These are phyloP conservation scores for Drosophila dunni DNA, from an alignment of 1,140 invertebrate genomes.

Conservation along the genomic window DNA sequence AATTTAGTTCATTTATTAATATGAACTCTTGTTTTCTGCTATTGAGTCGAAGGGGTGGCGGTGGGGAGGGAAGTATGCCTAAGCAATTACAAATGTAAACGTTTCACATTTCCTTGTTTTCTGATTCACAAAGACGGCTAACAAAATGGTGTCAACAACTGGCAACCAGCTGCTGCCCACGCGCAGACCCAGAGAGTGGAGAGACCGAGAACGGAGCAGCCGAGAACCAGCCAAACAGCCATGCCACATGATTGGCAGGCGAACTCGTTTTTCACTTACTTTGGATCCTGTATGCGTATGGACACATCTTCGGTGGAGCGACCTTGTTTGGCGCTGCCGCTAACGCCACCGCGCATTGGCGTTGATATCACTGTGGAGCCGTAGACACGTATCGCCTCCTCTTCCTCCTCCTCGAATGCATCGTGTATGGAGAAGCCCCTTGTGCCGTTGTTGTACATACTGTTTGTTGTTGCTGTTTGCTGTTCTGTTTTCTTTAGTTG, in stretches of 20 bases:
- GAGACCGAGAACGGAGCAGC: slow-evolving; percentile 4
- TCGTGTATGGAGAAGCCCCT: slow-evolving; percentile 91
- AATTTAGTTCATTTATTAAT: slow-evolving; percentile 14
- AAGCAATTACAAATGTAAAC: not conserved
- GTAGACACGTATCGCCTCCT: slow-evolving; percentile 91
- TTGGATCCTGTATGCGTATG: slow-evolving; percentile 84
- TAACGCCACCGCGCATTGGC: slow-evolving; percentile 85
- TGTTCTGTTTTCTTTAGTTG: slow-evolving; percentile 52
- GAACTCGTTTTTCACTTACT: slow-evolving; percentile 73
- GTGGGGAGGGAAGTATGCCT: not conserved
- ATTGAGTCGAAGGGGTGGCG: not conserved
- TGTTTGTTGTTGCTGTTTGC: slow-evolving; percentile 49
- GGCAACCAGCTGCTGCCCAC: slow-evolving; percentile 45
- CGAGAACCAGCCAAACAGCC: slow-evolving; percentile 14
- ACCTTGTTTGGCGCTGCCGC: slow-evolving; percentile 73
- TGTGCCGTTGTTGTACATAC: slow-evolving; percentile 76
- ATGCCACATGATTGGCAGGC: not conserved
- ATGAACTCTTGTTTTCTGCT: slow-evolving; percentile 6
- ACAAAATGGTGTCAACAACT: slow-evolving; percentile 49
- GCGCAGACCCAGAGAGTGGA: slow-evolving; percentile 12
- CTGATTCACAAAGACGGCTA: slow-evolving; percentile 24
- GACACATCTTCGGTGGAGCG: slow-evolving; percentile 84
- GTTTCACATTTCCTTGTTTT: slow-evolving; percentile 23
- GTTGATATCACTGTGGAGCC: slow-evolving; percentile 88
- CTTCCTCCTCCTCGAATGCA: slow-evolving; percentile 92